A percentile compares a stretch with the other conserved stretches of the same genome.
Evolutionary conservation across 2,888 invertebrate species (phyloP).

Genomic region (Troides oblongomaculatus): DNA sequence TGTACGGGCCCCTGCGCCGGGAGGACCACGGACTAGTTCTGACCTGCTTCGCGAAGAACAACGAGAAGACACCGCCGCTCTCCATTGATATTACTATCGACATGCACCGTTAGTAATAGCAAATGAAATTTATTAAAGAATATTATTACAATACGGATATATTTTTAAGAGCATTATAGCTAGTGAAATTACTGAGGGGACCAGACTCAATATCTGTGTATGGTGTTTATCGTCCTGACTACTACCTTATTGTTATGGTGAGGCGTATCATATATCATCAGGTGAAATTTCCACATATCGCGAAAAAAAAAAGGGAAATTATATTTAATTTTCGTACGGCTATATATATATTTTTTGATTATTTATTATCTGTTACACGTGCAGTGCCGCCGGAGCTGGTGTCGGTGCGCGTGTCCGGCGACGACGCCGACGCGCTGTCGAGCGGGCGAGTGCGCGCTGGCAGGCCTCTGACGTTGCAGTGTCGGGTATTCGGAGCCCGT

Average conservation of each 20-base stretch:
- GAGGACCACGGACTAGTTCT: conserved; percentile 83
- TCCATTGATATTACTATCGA: conserved; percentile 83
- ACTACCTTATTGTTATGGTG: too few relatives aligned
- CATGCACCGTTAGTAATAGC: conserved; percentile 82
- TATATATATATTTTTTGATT: background rate
- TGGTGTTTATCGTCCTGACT: too few relatives aligned
- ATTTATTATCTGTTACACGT: background rate
- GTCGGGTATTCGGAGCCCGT: conserved; percentile 67
- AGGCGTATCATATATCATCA: too few relatives aligned
- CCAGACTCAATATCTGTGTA: too few relatives aligned
- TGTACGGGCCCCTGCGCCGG: conserved; percentile 81
- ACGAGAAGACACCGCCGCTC: conserved; percentile 83
- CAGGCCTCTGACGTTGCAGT: conserved; percentile 53
- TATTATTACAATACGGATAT: too few relatives aligned
- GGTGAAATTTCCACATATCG: too few relatives aligned
- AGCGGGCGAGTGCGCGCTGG: conserved; percentile 53
- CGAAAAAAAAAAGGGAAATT: too few relatives aligned
- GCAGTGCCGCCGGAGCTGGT: conserved; percentile 69
- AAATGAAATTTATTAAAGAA: background rate
- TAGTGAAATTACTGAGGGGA: too few relatives aligned
- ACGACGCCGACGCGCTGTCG: conserved; percentile 29
- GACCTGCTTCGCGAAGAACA: conserved; percentile 85
- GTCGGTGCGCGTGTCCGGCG: conserved; percentile 48
- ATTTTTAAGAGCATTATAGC: too few relatives aligned
- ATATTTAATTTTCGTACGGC: too few relatives aligned